phyloP scores from a whole-genome alignment of 2,888 invertebrate species.

The Himalopsyche kuldschensis region DNA sequence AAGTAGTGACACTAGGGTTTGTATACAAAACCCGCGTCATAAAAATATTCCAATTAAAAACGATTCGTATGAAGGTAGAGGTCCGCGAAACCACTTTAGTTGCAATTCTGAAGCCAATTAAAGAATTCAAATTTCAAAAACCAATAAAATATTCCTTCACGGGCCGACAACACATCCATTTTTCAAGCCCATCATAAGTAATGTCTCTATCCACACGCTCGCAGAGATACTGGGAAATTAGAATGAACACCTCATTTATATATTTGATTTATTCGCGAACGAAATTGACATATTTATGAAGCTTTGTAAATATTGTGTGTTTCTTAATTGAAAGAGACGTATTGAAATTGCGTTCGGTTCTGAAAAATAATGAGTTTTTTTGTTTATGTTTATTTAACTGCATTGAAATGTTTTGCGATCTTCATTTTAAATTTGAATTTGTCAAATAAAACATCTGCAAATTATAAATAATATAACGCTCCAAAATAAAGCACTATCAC shows the following conservation, averaged over 20 bases:
- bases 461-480: neutral
- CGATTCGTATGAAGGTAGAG: neutral
- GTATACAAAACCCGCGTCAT: conserved; percentile 5
- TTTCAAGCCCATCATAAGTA: conserved; percentile 29
- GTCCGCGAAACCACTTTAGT: neutral
- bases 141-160: conserved; percentile 34
- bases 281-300: conserved; percentile 36
- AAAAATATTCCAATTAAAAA: conserved; percentile 11
- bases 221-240: neutral
- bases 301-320: conserved; percentile 27
- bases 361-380: neutral
- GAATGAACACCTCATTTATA: conserved; percentile 19
- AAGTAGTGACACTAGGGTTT: neutral
- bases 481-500: too few species aligned
- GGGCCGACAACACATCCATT: conserved; percentile 18
- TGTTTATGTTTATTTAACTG: neutral
- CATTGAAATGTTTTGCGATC: neutral
- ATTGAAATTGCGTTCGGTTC: neutral
- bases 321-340: conserved; percentile 34
- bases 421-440: neutral
- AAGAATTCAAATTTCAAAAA: conserved; percentile 39
- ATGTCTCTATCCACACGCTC: conserved; percentile 32
- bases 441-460: neutral
- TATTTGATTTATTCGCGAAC: conserved; percentile 26
- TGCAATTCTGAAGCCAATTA: conserved; percentile 31